Conservation (phyloP, 2,888 invertebrate species). For the Drosophila borealis region DNA sequence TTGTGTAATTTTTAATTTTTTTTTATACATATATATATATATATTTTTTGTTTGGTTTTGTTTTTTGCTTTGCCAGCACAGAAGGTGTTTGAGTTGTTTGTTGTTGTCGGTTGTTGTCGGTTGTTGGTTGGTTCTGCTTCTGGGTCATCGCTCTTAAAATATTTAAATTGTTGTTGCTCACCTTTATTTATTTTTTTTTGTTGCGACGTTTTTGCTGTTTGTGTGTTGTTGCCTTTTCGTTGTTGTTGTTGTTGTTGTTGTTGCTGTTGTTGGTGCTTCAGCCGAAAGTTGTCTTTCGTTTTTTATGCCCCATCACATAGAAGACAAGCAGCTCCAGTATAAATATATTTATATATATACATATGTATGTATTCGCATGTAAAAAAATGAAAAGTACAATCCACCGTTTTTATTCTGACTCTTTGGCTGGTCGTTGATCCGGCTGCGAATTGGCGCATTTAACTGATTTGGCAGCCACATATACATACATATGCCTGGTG, state of each 20-base stretch:
- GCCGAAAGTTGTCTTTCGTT: constrained; percentile 80
- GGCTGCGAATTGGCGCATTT: constrained; percentile 65
- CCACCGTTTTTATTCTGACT: constrained; percentile 44
- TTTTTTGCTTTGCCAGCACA: constrained; percentile 55
- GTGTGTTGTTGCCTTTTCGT: not conserved
- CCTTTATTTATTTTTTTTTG: constrained; percentile 23
- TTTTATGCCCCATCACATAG: constrained; percentile 74
- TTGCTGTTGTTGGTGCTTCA: constrained; percentile 63
- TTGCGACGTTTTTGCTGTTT: constrained; percentile 29
- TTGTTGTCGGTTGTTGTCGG: constrained; percentile 33
- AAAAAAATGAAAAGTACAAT: constrained; percentile 63
- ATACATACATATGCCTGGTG: constrained; percentile 21
- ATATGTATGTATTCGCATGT: constrained; percentile 54
- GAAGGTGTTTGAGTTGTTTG: constrained; percentile 71
- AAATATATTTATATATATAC: constrained; percentile 20
- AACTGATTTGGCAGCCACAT: constrained; percentile 69
- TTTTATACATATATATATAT: too few species aligned
- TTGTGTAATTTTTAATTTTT: constrained; percentile 36
- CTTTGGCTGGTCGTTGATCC: constrained; percentile 70
- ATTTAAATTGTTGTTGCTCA: constrained; percentile 74
- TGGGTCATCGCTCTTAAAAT: constrained; percentile 82
- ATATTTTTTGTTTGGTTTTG: constrained; percentile 33
- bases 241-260: constrained; percentile 13
- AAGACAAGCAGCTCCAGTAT: constrained; percentile 53
- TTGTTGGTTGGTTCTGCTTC: constrained; percentile 62